These are phyloP conservation scores for Scleropages formosus DNA, from an alignment of 2,797 vertebrate genomes.

Conservation along the genomic window DNA sequence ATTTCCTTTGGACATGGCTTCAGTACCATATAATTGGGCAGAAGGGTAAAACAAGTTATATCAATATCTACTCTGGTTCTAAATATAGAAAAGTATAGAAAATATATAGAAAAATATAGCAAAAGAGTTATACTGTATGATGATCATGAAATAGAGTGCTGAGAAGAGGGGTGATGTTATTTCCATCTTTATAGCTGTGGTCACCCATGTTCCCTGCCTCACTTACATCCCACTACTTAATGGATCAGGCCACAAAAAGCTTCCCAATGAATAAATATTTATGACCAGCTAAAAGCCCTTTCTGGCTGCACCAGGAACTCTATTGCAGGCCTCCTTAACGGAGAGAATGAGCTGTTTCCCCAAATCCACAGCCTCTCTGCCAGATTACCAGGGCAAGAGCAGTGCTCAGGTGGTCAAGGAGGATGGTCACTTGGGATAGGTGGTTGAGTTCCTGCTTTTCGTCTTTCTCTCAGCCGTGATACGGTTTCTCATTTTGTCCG, in stretches of 20 bases:
- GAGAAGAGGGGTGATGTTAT: neutral
- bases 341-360: constrained; percentile 1
- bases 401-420: constrained; percentile 1
- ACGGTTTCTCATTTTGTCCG: no score
- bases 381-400: neutral
- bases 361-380: no score
- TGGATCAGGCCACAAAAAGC: neutral
- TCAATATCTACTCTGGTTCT: no score
- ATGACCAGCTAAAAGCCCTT: constrained; percentile 15
- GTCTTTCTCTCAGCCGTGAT: neutral
- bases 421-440: neutral
- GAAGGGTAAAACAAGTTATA: no score
- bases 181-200: neutral
- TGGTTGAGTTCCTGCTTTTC: no score
- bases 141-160: neutral
- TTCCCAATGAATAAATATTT: constrained; percentile 34
- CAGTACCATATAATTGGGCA: no score
- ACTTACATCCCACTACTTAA: neutral
- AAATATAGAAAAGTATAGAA: no score
- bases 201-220: neutral
- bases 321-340: neutral
- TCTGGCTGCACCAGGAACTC: constrained; percentile 4
- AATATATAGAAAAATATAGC: no score
- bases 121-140: neutral
- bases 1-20: no score